These are phyloP conservation scores for Rana temporaria DNA, from an alignment of 2,113 vertebrate genomes.

Conservation along the genomic window DNA sequence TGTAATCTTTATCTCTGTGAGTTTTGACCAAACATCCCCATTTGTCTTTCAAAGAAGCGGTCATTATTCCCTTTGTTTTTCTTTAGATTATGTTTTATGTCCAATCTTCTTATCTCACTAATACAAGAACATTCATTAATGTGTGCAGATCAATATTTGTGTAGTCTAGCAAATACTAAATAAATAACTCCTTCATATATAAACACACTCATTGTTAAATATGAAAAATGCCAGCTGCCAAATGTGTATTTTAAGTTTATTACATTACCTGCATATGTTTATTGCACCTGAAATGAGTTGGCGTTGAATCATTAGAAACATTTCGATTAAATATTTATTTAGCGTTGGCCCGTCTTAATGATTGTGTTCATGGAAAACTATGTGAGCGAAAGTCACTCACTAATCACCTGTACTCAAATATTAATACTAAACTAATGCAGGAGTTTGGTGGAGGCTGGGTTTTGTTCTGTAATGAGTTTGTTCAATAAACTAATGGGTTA, in stretches of 20 bases:
- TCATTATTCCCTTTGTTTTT: slow-evolving; percentile 51
- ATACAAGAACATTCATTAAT: slow-evolving; percentile 42
- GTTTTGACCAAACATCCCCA: slow-evolving; percentile 59
- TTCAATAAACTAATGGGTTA: background rate
- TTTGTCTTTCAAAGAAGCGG: slow-evolving; percentile 56
- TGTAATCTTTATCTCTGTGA: slow-evolving; percentile 57
- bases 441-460: background rate
- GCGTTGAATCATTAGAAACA: slow-evolving; percentile 32
- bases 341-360: slow-evolving; percentile 7
- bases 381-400: background rate
- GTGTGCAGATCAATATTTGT: slow-evolving; percentile 48
- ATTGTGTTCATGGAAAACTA: background rate
- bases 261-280: slow-evolving; percentile 39
- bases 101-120: slow-evolving; percentile 41
- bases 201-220: slow-evolving; percentile 23
- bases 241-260: slow-evolving; percentile 48
- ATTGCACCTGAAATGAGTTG: slow-evolving; percentile 24
- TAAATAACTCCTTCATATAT: slow-evolving; percentile 41
- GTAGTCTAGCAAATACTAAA: slow-evolving; percentile 57
- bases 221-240: slow-evolving; percentile 47
- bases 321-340: slow-evolving; percentile 30
- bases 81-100: slow-evolving; percentile 16
- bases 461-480: background rate
- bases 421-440: background rate
- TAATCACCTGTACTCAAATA: slow-evolving; percentile 12